A percentile compares a stretch with the other conserved stretches of the same genome.
phyloP scores from a whole-genome alignment of 2,888 invertebrate species.

The Augiades crinisus region DNA sequence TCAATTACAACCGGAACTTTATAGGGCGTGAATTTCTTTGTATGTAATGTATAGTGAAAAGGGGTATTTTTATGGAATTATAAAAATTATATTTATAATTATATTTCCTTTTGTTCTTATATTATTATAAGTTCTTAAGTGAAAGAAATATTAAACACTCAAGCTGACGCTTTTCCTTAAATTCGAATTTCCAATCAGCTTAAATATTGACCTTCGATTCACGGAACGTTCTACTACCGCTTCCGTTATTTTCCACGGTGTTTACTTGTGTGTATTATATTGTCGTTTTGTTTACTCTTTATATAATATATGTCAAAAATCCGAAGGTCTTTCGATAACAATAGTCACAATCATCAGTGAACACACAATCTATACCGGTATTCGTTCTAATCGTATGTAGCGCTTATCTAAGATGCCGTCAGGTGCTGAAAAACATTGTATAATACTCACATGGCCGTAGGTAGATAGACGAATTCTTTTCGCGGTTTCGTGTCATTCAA shows the following conservation, averaged over 20 bases:
- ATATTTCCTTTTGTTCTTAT: too few relatives aligned
- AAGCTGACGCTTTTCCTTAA: neutral
- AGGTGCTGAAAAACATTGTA: constrained; percentile 3
- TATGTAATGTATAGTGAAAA: too few relatives aligned
- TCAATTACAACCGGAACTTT: too few relatives aligned
- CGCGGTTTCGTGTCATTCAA: neutral
- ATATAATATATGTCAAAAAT: constrained; percentile 8
- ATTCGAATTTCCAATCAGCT: neutral
- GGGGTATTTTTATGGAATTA: too few relatives aligned
- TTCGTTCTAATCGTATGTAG: neutral
- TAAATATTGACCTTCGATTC: constrained; percentile 2
- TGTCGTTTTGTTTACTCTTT: neutral
- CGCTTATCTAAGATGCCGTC: constrained; percentile 4
- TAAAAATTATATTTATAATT: too few relatives aligned
- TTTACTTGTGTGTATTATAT: neutral
- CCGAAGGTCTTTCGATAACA: constrained; percentile 6
- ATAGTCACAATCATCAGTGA: constrained; percentile 1
- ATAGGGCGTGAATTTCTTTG: too few relatives aligned
- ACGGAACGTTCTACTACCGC: neutral
- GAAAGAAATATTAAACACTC: too few relatives aligned
- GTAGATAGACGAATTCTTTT: constrained; percentile 7
- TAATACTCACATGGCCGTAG: constrained; percentile 1
- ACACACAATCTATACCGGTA: constrained; percentile 7
- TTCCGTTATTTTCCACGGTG: neutral
- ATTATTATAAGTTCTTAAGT: too few relatives aligned